Base-by-base conservation (phyloP, 1,140 invertebrate species). In the Stegodyphus mimosarum region DNA sequence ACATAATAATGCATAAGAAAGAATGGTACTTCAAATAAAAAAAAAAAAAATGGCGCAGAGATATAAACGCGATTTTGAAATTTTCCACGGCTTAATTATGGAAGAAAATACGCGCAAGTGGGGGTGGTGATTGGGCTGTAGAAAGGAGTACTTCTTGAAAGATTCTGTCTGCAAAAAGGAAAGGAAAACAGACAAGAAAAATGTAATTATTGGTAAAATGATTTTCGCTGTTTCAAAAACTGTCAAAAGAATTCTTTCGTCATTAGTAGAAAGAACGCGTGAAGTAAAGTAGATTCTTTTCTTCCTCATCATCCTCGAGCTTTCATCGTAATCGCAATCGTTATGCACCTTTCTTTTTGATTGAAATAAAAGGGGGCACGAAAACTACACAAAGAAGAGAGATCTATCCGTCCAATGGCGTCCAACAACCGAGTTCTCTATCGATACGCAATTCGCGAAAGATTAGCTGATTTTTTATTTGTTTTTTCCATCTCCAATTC, bases 171-270 rank as follows among this genome's bases (percentile, higher is more conserved):
- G 33, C 64, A 76, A 84, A 84, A 84, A 84, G 81, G 63, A 70
- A 67, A n/a, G 9, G 81, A 84, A 76, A 69, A 51, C 51, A 75
- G 63, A 76, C 60, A 75, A 84, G 81, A 76, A 84, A 33, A 84
- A 84, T 84, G 81, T 84, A 84, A 84, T 84, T 84, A 84, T 84
- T 76, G 81, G 81, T 84, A 84, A 84, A 84, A 84, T 84, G 73
- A 84, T 84, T 84, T 84, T 84, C 81, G 72, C 63, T 55, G 60
- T 64, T 83, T 60, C 71, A 51, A 66, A 50, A 69, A 18, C 72
- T 50, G 55, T 55, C 73, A 72, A 76, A 76, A 76, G 70, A 70
- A 84, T 75, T 79, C 67, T 60, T 51, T 81, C 53, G 79, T 84
- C 81, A 84, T 84, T 84, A 84, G 73, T 48, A 50, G 55, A 33